Conservation (phyloP, 2,888 invertebrate species). For the Himalopsyche anomala region DNA sequence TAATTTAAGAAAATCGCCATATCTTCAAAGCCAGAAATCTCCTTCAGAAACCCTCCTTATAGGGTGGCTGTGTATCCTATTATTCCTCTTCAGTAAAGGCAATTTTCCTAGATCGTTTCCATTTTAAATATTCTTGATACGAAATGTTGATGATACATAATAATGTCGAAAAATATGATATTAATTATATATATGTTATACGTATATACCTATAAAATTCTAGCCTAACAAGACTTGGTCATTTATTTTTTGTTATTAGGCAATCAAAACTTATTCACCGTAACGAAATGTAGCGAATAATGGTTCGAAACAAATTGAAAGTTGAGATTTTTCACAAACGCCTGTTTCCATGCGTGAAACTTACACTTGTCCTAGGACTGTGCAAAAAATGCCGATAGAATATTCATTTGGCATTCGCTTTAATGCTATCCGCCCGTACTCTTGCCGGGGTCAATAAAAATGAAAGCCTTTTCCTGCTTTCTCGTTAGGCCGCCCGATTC, state of each 20-base stretch:
- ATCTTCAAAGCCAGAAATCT: too few species aligned
- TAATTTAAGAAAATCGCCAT: too few species aligned
- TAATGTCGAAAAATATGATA: background rate
- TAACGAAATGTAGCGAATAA: background rate
- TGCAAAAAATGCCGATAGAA: slow-evolving; percentile 11
- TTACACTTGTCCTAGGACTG: background rate
- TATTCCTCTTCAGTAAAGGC: slow-evolving; percentile 9
- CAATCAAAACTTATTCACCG: background rate
- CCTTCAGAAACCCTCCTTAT: too few species aligned
- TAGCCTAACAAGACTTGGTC: background rate
- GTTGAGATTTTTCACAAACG: too few species aligned
- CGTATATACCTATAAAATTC: background rate
- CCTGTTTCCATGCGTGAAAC: background rate
- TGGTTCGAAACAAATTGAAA: too few species aligned
- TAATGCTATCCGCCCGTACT: background rate
- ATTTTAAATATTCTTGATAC: background rate
- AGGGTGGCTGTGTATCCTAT: background rate
- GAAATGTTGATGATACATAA: background rate
- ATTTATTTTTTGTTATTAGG: background rate
- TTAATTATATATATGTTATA: background rate
- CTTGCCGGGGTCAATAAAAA: slow-evolving; percentile 28
- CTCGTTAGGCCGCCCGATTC: slow-evolving; percentile 32
- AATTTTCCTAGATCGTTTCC: background rate
- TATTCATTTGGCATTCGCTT: slow-evolving; percentile 22
- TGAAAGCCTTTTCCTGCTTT: slow-evolving; percentile 38